Percentiles rank a stretch among this genome's conserved stretches.
Evolutionary conservation across 92 coral and sea anemone species (phyloP).

Genomic region (Paragorgia papillata): DNA sequence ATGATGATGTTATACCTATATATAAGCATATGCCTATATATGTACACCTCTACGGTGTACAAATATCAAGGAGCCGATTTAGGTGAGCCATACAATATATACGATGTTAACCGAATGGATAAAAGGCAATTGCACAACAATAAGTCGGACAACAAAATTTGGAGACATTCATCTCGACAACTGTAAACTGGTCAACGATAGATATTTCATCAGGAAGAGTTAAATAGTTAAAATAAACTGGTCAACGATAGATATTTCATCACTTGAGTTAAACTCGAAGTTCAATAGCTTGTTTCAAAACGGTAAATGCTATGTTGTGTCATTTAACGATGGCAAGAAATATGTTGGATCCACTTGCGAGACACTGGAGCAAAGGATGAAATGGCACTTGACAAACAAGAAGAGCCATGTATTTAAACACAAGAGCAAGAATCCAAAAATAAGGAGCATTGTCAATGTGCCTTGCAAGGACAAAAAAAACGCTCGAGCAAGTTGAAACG

Average conservation of each 20-base stretch:
- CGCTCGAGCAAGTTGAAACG: background rate
- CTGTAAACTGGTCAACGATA: conserved; percentile 1
- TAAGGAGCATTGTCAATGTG: conserved; percentile 31
- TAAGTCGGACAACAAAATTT: conserved; percentile 41
- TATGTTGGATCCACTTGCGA: conserved; percentile 53
- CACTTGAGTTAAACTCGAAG: no score
- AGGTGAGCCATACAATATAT: conserved; percentile 36
- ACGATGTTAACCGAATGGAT: conserved; percentile 51
- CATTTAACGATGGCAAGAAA: background rate
- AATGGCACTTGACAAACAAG: conserved; percentile 43
- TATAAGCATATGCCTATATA: no score
- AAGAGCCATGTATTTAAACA: conserved; percentile 45
- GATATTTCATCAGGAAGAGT: background rate
- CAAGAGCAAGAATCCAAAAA: conserved; percentile 20
- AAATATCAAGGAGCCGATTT: conserved; percentile 44
- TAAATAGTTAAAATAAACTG: no score
- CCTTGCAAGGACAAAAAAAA: conserved; percentile 51
- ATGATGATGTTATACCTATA: no score
- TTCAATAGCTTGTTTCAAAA: no score
- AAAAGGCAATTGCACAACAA: conserved; percentile 34
- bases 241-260: conserved; percentile 25
- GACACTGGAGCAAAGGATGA: conserved; percentile 22
- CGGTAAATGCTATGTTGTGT: no score
- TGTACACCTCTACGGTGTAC: no score
- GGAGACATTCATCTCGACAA: conserved; percentile 37